A percentile compares a stretch with the other conserved stretches of the same genome.
phyloP scores from a whole-genome alignment of 2,797 vertebrate genomes.

The Eulemur coronatus region DNA sequence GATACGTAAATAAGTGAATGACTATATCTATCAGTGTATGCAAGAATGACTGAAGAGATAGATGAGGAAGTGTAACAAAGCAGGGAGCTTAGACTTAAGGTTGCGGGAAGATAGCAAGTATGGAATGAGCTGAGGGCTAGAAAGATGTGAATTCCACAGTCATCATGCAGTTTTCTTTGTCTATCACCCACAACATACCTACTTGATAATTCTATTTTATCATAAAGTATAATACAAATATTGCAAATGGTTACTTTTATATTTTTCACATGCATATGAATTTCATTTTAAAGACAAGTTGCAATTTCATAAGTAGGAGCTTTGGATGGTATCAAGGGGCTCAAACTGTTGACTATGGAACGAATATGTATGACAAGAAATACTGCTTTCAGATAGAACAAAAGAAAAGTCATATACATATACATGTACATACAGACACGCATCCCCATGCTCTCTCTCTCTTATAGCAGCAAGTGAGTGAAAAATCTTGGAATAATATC shows the following conservation, averaged over 20 bases:
- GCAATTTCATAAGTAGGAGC: not conserved
- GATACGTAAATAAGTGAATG: not conserved
- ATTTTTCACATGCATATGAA: not conserved
- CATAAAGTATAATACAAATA: not conserved
- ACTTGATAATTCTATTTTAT: not conserved
- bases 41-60: not conserved
- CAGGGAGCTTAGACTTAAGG: not conserved
- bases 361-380: not conserved
- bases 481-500: not conserved
- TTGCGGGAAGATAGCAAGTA: not conserved
- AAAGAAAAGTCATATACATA: not conserved
- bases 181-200: slow-evolving; percentile 15
- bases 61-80: not conserved
- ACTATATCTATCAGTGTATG: not conserved
- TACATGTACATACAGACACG: not conserved
- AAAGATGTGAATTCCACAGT: not conserved
- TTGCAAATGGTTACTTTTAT: not conserved
- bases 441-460: not conserved
- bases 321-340: not conserved
- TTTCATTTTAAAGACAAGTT: not conserved
- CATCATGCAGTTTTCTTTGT: not conserved
- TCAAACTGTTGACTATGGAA: not conserved
- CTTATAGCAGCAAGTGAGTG: not conserved
- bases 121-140: not conserved
- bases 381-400: not conserved